Evolutionary conservation across 2,888 invertebrate species (phyloP).

Genomic region (Oligia latruncula): DNA sequence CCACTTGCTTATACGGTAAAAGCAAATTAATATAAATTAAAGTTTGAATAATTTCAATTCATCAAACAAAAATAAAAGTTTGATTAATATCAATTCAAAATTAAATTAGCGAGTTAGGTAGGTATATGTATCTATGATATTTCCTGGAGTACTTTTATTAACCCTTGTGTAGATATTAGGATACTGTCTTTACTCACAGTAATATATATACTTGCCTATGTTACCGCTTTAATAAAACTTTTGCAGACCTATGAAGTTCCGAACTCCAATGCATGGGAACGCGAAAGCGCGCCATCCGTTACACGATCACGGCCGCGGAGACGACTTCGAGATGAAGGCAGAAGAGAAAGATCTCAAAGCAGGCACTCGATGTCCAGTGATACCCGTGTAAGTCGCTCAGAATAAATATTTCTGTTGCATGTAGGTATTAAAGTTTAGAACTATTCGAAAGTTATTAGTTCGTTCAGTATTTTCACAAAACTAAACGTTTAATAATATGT

Average conservation of each 20-base stretch:
- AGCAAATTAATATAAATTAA: not conserved
- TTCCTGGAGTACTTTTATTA: not conserved
- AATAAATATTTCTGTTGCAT: not conserved
- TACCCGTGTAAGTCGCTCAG: constrained; percentile 88
- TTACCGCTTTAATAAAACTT: not conserved
- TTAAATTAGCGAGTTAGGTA: not conserved
- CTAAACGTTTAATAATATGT: not conserved
- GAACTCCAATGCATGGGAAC: constrained; percentile 77
- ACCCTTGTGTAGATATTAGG: too few relatives aligned
- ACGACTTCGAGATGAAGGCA: constrained; percentile 81
- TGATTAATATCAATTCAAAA: not conserved
- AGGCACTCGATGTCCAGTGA: constrained; percentile 92
- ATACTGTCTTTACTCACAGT: too few relatives aligned
- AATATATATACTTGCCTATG: too few relatives aligned
- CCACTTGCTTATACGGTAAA: not conserved
- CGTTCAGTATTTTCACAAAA: not conserved
- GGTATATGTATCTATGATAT: not conserved
- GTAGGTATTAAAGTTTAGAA: not conserved
- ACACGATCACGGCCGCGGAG: constrained; percentile 81
- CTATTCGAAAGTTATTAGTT: not conserved
- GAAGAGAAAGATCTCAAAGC: constrained; percentile 91
- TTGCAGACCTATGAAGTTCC: constrained; percentile 88
- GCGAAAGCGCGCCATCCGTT: constrained; percentile 78
- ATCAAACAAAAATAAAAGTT: not conserved
- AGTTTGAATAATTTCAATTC: not conserved